Base-by-base conservation (phyloP, 2,113 vertebrate genomes). In the Albula goreensis region DNA sequence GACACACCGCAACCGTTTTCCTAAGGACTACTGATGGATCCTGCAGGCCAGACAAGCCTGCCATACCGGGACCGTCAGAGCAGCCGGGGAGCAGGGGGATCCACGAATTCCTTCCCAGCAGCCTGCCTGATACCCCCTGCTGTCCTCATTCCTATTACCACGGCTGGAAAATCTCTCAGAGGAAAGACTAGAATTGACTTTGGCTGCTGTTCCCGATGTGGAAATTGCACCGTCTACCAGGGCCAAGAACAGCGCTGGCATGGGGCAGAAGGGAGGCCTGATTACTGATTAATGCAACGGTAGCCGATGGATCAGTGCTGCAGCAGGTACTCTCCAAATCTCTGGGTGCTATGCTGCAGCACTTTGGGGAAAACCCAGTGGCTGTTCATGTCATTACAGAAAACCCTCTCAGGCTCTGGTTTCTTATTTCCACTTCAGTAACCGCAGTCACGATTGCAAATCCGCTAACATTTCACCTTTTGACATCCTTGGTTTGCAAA, bases 241-340 rank as follows among this genome's bases (percentile, higher is more conserved):
- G 86, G 92, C 94, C 91, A 94, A 90, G 92, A 92, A 91, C 92
- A 94, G 95, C 91, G 92, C 85, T 88, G 93, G 90, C 91, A 91
- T 57, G 7, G 88, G 10, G 91, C 90, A 86, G 90, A 89, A 92
- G 89, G 89, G 91, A 93, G 90, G 86, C 89, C 90, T 91, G 85
- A 92, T 89, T 87, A 84, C 86, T 91, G 89, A 91, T 87, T 90
- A 89, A 91, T 93, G 90, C 92, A 93, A 93, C 89, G 77, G 89
- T 84, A 92, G 92, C 89, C 89, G 66, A 85, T 89, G 53, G 15
- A 81, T 90, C 86, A 74, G 70, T 31, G 22, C 31, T 25, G 31
- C 70, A 85, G 87, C 63, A 82, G 79, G 87, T 82, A 85, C 86
- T 86, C 63, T 50, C 50, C 25, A 63, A 41, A 31, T 11, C 11